A percentile compares a stretch with the other conserved stretches of the same genome.
phyloP scores from a whole-genome alignment of 2,797 vertebrate genomes.

The Oryzias dopingdopingensis region DNA sequence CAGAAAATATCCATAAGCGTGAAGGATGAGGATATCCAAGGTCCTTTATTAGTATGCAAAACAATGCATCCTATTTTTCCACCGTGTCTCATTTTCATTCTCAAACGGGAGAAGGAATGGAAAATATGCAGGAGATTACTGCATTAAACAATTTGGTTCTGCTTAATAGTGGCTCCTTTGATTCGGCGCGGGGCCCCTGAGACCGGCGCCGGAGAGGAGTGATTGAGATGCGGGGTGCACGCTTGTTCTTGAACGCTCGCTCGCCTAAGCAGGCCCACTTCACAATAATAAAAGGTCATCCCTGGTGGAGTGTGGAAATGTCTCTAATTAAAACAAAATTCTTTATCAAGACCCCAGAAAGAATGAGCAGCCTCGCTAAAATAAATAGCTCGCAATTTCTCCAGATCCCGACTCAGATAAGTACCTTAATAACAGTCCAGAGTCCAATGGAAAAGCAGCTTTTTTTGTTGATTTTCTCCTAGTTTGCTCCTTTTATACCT shows the following conservation, averaged over 20 bases:
- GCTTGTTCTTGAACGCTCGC: constrained; percentile 53
- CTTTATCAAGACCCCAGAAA: constrained; percentile 68
- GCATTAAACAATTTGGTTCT: constrained; percentile 77
- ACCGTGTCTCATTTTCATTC: constrained; percentile 59
- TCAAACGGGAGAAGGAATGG: constrained; percentile 46
- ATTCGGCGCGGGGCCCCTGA: constrained; percentile 63
- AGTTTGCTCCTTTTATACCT: constrained; percentile 23
- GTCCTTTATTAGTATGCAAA: constrained; percentile 73
- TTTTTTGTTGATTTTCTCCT: constrained; percentile 25
- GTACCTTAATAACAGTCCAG: constrained; percentile 63
- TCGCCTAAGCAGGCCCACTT: constrained; percentile 61
- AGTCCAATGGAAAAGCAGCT: constrained; percentile 48
- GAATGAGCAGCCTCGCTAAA: constrained; percentile 54
- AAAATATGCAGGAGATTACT: constrained; percentile 71
- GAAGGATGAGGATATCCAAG: constrained; percentile 61
- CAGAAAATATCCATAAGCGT: constrained; percentile 35
- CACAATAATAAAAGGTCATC: constrained; percentile 70
- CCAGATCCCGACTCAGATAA: constrained; percentile 71
- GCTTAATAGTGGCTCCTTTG: constrained; percentile 74
- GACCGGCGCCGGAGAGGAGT: constrained; percentile 60
- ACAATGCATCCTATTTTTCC: constrained; percentile 61
- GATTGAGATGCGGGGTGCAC: constrained; percentile 66
- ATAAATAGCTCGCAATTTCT: constrained; percentile 73
- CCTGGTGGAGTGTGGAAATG: constrained; percentile 74
- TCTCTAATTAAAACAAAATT: constrained; percentile 81